Base-by-base conservation (phyloP, 1,140 invertebrate species). In the Drosophila nikananu region DNA sequence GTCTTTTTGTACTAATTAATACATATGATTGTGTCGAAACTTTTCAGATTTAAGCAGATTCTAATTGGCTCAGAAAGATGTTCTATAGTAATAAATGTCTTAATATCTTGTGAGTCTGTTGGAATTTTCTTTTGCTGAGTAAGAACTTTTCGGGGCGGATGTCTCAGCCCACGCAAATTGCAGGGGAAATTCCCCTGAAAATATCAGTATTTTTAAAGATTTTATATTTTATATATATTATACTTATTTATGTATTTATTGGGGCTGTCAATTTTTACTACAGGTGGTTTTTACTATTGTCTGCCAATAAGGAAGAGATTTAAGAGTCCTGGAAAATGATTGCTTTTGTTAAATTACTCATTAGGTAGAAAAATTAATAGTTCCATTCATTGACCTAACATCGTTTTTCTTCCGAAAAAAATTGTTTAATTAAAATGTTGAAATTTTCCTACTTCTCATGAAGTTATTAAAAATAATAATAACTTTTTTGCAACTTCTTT, bases 81-180 rank as follows among this genome's bases (percentile, higher is more conserved):
- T 44, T 71, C 27, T 37, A n/a, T 71, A 44, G 48, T 67, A 54
- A 70, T 68, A 68, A 71, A 70, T 70, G 66, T 54, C 48, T 25
- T 23, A 30, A 49, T 52, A 17, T 52, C 21, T 23, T 46, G 17
- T n/a, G 32, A 39, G 67, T 44, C 63, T 27, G n/a, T 54, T 46
- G 2, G 23, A 70, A 39, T 58, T 72, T 25, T 59, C 35, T n/a
- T 15, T 27, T 17, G 44, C 21, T 73, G 66, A 72, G 25, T 73
- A 72, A 42, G 37, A 73, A 37, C 21, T 27, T 59, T 39, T 25
- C 23, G 39, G 37, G 15, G 12, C 44, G 27, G 8, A 65, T 61
- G 21, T 25, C 3, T 54, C 37, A 15, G 25, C 70, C 67, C 70
- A 71, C 70, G 52, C 66, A 42, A 42, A 12, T 15, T 49, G 2